These are phyloP conservation scores for Troides helena DNA, from an alignment of 2,888 invertebrate genomes.

Conservation along the genomic window DNA sequence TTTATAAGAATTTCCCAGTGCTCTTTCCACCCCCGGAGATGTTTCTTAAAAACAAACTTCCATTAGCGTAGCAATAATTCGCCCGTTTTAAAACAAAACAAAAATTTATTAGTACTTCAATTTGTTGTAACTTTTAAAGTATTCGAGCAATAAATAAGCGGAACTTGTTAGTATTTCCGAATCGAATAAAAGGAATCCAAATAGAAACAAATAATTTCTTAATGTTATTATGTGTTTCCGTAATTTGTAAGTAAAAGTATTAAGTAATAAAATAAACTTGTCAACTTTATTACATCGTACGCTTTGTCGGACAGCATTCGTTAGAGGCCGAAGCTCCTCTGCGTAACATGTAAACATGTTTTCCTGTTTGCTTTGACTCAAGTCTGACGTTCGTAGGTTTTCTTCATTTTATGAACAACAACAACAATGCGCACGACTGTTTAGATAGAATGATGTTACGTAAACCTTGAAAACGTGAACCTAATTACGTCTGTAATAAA, in stretches of 20 bases:
- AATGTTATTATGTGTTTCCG: neutral
- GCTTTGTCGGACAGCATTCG: neutral
- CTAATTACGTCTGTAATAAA: slow-evolving; percentile 72
- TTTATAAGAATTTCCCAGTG: slow-evolving; percentile 20
- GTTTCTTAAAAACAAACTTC: slow-evolving; percentile 24
- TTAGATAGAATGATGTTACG: slow-evolving; percentile 49
- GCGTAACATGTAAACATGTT: neutral
- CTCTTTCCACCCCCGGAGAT: slow-evolving; percentile 2
- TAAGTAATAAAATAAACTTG: neutral
- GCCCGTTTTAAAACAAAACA: neutral
- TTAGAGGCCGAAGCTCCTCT: neutral
- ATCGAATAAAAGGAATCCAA: neutral
- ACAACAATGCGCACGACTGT: slow-evolving; percentile 60
- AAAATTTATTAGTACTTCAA: neutral
- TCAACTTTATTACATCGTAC: slow-evolving; percentile 22
- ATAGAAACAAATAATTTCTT: neutral
- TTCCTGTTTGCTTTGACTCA: slow-evolving; percentile 45
- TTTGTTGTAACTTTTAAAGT: neutral
- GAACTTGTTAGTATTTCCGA: neutral
- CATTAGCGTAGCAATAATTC: slow-evolving; percentile 8
- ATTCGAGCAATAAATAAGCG: neutral
- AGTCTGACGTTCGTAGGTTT: slow-evolving; percentile 20
- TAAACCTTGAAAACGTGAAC: slow-evolving; percentile 62
- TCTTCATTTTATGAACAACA: slow-evolving; percentile 39
- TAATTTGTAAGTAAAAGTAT: slow-evolving; percentile 1